Base-by-base conservation (phyloP, 2,113 vertebrate species). In the Sterna hirundo region DNA sequence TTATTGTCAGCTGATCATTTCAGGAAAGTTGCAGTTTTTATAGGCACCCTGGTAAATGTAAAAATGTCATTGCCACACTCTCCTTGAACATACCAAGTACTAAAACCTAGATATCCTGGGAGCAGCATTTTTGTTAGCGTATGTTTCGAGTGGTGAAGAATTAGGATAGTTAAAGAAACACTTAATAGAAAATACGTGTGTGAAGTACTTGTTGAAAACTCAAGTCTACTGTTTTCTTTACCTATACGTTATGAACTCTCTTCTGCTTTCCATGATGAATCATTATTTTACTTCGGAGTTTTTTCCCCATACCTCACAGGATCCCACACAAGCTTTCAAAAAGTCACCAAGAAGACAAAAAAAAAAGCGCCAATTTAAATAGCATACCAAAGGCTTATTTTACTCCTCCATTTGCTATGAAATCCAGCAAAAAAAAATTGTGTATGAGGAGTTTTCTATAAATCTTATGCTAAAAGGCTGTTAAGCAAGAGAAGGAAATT, bases 231-330 rank as follows among this genome's bases (percentile, higher is more conserved):
- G 26, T 26, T 93, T 93, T 78, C 52, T 80, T 95, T 57, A 86
- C 83, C 38, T 80, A 10, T 66, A 34, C 29, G 36, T 60, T 81
- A 49, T 80, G 81, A 84, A 38, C 32, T 79, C 88, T 94, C 23
- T 61, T 38, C 62, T 93, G 13, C 69, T 96, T 95, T 96, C 69
- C 47, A 27, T 64, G 62, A 94, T 96, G 96, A 97, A 93, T 96
- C 94, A 96, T 93, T 86, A 55, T 71, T 58, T 87, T 94, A 66
- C 75, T 96, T 86, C 65, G 79, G 91, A 95, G 17, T 42, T 77
- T 96, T 88, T 94, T 27, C 11, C 34, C 40, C 30, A 19, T 70
- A 94, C 76, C 74, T 93, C 70, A 36, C 51, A 90, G 93, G 66
- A 92, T 88, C 62, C 75, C 91, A 95, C 57, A 2, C 47, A 77